These are phyloP conservation scores for Hyperoodon ampullatus DNA, from an alignment of 2,113 vertebrate species.

Conservation along the genomic window DNA sequence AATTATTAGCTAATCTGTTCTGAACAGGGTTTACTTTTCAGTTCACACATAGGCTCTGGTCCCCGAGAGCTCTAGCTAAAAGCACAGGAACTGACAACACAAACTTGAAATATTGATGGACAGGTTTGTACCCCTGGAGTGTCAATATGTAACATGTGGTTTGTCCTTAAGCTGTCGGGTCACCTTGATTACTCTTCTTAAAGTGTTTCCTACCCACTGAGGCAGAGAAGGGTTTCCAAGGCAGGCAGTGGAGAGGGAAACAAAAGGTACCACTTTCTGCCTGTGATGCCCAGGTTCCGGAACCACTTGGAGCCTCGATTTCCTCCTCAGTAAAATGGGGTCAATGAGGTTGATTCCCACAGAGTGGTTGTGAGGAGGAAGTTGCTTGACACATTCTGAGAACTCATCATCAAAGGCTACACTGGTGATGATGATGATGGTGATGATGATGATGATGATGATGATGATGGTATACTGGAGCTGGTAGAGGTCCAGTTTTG, in stretches of 20 bases:
- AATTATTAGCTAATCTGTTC: neutral
- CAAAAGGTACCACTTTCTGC: neutral
- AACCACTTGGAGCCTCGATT: neutral
- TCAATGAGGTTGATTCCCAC: fast-evolving
- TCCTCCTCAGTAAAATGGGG: neutral
- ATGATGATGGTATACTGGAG: neutral
- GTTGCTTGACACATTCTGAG: fast-evolving
- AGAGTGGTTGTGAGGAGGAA: neutral
- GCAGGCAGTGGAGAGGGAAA: fast-evolving
- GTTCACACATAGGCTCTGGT: constrained; percentile 60
- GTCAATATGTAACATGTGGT: neutral
- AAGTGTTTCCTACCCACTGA: fast-evolving
- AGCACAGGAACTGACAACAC: constrained; percentile 55
- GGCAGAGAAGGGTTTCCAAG: neutral
- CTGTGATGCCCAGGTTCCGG: neutral
- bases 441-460: neutral
- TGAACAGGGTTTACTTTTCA: constrained; percentile 64
- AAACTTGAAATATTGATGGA: constrained; percentile 53
- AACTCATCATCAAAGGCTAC: neutral
- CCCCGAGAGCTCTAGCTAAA: constrained; percentile 32
- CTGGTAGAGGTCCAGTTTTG: neutral
- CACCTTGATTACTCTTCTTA: neutral
- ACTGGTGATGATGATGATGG: fast-evolving
- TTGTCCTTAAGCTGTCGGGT: constrained; percentile 53
- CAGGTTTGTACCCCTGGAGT: neutral